A percentile compares a stretch with the other conserved stretches of the same genome.
phyloP scores from a whole-genome alignment of 2,797 vertebrate species.

The Peromyscus aztecus region DNA sequence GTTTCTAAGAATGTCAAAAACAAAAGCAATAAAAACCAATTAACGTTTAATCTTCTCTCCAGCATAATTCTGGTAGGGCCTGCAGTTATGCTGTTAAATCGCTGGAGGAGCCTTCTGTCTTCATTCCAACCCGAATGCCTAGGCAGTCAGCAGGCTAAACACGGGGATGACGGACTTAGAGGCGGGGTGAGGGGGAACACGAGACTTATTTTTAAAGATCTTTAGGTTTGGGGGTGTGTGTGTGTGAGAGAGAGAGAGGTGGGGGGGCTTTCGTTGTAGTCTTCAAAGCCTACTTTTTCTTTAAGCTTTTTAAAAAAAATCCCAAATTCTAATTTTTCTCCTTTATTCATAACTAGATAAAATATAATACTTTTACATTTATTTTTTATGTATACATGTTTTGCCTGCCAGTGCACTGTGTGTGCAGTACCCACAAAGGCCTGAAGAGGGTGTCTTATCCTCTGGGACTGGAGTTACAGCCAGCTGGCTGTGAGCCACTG shows the following conservation, averaged over 20 bases:
- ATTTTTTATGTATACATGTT: not conserved
- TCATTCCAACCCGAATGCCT: not conserved
- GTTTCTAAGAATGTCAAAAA: conserved; percentile 24
- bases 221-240: not conserved
- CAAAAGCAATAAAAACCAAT: conserved; percentile 12
- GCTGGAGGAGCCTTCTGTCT: not conserved
- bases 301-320: not conserved
- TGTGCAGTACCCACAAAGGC: not conserved
- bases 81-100: not conserved
- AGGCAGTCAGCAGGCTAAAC: not conserved
- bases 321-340: not conserved
- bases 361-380: not conserved
- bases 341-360: not conserved
- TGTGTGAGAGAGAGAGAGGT: not conserved
- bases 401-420: not conserved
- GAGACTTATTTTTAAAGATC: not conserved
- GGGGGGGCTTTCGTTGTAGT: not conserved
- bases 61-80: not conserved
- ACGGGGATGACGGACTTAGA: not conserved
- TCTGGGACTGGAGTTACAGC: not conserved
- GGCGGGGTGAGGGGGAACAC: not conserved
- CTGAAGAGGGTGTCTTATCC: not conserved
- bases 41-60: not conserved
- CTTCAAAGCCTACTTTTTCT: not conserved
- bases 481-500: not conserved